phyloP scores from a whole-genome alignment of 2,113 vertebrate genomes.

The Anguilla rostrata region DNA sequence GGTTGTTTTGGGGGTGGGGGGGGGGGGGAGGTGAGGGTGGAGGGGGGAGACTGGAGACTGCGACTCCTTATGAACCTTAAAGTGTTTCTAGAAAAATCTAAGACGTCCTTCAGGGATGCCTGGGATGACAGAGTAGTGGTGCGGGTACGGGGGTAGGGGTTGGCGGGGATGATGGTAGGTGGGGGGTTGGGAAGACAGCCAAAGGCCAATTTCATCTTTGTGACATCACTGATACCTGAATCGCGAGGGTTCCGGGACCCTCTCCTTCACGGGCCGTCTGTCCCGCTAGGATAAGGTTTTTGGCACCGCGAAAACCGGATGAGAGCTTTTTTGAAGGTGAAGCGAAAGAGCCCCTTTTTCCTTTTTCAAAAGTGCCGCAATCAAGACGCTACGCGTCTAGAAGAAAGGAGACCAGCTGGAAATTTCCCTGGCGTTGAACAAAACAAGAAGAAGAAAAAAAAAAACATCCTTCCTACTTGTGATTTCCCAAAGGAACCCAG shows the following conservation, averaged over 20 bases:
- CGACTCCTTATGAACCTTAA: conserved; percentile 36
- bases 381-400: conserved; percentile 17
- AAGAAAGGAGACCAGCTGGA: not conserved
- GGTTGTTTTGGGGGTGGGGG: not conserved
- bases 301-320: conserved; percentile 1
- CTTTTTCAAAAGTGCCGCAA: not conserved
- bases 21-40: no score
- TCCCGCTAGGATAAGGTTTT: conserved; percentile 12
- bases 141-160: not conserved
- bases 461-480: conserved; percentile 35
- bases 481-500: not conserved
- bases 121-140: conserved; percentile 20
- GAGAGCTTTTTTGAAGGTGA: conserved; percentile 38
- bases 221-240: not conserved
- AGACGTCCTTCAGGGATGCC: conserved; percentile 54
- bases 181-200: not conserved
- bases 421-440: conserved; percentile 9
- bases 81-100: conserved; percentile 57
- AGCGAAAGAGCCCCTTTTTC: not conserved
- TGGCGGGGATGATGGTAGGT: not conserved
- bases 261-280: conserved; percentile 33
- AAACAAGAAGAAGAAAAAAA: conserved; percentile 26
- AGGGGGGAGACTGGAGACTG: conserved; percentile 32
- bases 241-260: not conserved
- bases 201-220: not conserved